These are phyloP conservation scores for Brenthis ino DNA, from an alignment of 2,888 invertebrate species.

Conservation along the genomic window DNA sequence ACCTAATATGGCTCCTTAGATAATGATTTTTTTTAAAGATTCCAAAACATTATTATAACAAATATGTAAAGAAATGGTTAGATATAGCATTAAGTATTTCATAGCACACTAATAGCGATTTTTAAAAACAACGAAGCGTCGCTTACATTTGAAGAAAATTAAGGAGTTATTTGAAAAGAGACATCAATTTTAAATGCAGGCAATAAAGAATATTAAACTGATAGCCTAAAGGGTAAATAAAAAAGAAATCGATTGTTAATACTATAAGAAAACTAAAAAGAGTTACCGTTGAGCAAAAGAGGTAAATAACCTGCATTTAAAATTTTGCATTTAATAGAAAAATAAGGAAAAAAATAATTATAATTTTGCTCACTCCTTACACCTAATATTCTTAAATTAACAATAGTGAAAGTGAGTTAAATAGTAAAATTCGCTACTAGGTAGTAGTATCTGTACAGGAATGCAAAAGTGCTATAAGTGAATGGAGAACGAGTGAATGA, in stretches of 20 bases:
- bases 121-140: background rate
- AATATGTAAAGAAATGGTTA: constrained; percentile 28
- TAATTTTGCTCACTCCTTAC: constrained; percentile 49
- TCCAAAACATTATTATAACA: constrained; percentile 33
- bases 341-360: constrained; percentile 25
- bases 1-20: constrained; percentile 25
- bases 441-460: constrained; percentile 60
- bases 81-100: constrained; percentile 19
- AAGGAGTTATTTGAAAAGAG: background rate
- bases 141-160: background rate
- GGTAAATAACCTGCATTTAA: constrained; percentile 34
- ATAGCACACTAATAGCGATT: constrained; percentile 3
- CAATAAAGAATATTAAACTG: background rate
- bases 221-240: background rate
- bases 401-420: constrained; percentile 72
- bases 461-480: constrained; percentile 55
- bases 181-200: constrained; percentile 30
- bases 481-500: constrained; percentile 18
- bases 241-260: background rate
- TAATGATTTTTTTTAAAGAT: constrained; percentile 27
- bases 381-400: constrained; percentile 52
- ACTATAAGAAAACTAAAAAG: background rate
- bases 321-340: constrained; percentile 39
- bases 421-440: constrained; percentile 68
- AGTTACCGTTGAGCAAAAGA: constrained; percentile 33